Evolutionary conservation across 2,888 invertebrate species (phyloP), one percentile per base, ranked within the genome.

Genomic region (Limenitis camilla): DNA sequence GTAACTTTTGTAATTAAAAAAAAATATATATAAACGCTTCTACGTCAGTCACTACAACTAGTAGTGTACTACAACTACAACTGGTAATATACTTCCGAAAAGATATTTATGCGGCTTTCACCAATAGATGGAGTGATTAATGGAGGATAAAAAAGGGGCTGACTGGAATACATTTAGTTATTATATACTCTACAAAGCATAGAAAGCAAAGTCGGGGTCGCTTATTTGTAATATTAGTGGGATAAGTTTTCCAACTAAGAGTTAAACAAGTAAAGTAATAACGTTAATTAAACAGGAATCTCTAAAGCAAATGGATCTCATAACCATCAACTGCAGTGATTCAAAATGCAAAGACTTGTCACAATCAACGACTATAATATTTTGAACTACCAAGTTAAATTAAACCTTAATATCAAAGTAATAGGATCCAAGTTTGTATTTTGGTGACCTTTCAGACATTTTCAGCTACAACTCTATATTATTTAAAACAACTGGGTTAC

Each of bases 401-500:
- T 6, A 4, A 8, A 33, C 33, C 30, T 35, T 51, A 51, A 19
- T 5, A 0, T 5, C 2, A 3, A 5, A 6, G 1, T 0, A 3
- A n/a, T 44, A 45, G 30, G 19, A 30, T 27, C 27, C 6, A 40
- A 44, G 32, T 38, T 29, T 0, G 6, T 1, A 19, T 38, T 30
- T 11, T 2, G 9, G 27, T 3, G 1, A 19, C 1, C 27, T 40
- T 7, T 7, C 27, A 10, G 44, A 40, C 33, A 45, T 45, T 45
- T 50, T 40, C 44, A 51, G 51, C 40, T 35, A 51, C 40, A 40
- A 45, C 35, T 39, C 33, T 40, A 51, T 30, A 35, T 51, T 51
- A 51, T 45, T 51, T 40, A 51, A 29, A 51, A n/a, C 44, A 33
- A 9, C 8, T 30, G 19, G 35, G 11, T 29, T 40, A 35, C 28